Evolutionary conservation across 2,888 invertebrate species (phyloP).

Genomic region (Liodrosophila aerea): DNA sequence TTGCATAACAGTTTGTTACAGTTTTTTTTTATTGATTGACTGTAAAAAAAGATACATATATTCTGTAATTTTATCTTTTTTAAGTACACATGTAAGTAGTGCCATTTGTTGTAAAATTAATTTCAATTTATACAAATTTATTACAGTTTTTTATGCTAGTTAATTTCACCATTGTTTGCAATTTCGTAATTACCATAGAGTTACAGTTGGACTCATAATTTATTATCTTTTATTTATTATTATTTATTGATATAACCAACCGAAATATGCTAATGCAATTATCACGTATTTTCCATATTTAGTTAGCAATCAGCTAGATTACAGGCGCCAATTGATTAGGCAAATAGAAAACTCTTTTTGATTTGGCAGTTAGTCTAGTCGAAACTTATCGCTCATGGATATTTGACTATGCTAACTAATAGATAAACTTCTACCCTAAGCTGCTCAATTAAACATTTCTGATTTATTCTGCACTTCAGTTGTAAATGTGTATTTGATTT

Average conservation of each 20-base stretch:
- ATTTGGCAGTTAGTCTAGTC: too few relatives aligned
- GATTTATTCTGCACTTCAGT: constrained; percentile 20
- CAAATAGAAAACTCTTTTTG: neutral
- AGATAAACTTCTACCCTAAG: constrained; percentile 7
- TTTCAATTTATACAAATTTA: neutral
- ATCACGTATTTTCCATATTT: constrained; percentile 11
- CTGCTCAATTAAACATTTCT: neutral
- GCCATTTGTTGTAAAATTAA: neutral
- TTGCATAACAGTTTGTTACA: constrained; percentile 10
- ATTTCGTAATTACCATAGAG: constrained; percentile 6
- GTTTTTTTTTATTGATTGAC: constrained; percentile 31
- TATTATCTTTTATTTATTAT: constrained; percentile 10
- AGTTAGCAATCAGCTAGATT: constrained; percentile 18
- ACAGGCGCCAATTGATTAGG: constrained; percentile 10
- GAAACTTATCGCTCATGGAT: too few relatives aligned
- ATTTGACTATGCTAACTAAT: neutral
- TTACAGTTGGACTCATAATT: constrained; percentile 14
- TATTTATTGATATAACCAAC: constrained; percentile 11
- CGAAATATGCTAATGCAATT: constrained; percentile 33
- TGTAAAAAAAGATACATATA: constrained; percentile 5
- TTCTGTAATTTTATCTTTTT: too few relatives aligned
- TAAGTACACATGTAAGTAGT: too few relatives aligned
- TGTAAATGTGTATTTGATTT: neutral
- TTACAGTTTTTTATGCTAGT: neutral
- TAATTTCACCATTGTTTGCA: neutral